Base-by-base conservation (phyloP, 1,140 invertebrate species). In the Atta texana region DNA sequence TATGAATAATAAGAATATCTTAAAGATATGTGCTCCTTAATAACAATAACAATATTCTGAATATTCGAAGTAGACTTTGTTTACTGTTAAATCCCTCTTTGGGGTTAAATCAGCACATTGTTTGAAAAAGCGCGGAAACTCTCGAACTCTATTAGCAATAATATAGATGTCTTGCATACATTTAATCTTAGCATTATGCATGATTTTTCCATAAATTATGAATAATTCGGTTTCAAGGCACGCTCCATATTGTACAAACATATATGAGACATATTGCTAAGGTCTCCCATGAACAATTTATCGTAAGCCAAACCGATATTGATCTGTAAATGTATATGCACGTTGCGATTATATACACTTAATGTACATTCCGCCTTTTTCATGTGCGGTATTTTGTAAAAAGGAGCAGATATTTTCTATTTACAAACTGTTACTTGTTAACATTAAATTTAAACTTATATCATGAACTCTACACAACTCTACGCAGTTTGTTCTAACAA, bases 81-180 rank as follows among this genome's bases (percentile, higher is more conserved):
- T 94, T 99, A 31, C 97, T 98, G 87, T 95, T 98, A 0, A 98
- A 98, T 21, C 98, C 98, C 31, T 98, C 98, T 3, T 95, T 99
- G 39, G 12, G 98, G 93, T 97, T 98, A 64, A 98, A 98, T 93
- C 95, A 97, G 55, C 97, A 98, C 85, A 96, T 97, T 78, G 95
- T 97, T 14, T 97, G 97, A 94, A 97, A 94, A 96, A 96, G 57
- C 95, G 96, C 88, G 95, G 96, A 88, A 97, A 97, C 93, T 96
- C 96, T 96, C 71, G 96, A 96, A 81, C 96, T 97, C 91, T 97
- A 97, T 92, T 97, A 97, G 97, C 92, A 96, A 76, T 96, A 95
- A 95, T 64, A 10, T 80, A 49, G 63, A 71, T 51, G 39, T 61
- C 24, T 74, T 74, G 24, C 55, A 84, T 61, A 31, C 21, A 51